Evolutionary conservation across 2,888 invertebrate genomes (phyloP).

Genomic region (Cryptus armator): DNA sequence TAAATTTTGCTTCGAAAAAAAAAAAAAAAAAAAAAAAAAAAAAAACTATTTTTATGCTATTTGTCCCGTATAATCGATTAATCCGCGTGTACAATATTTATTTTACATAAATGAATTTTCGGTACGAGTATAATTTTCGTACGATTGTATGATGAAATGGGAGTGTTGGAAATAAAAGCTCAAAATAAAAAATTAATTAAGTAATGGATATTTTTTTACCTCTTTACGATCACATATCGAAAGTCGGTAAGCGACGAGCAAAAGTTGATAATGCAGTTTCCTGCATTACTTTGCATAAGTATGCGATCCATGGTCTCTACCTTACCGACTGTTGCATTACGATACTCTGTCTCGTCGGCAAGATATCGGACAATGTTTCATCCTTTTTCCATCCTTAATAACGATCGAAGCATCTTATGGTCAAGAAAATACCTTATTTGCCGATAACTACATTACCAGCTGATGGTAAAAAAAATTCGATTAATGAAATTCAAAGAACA

Average conservation of each 20-base stretch:
- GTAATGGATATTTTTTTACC: neutral
- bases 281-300: neutral
- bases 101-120: slow-evolving; percentile 5
- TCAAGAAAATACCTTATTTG: neutral
- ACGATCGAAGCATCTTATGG: neutral
- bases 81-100: neutral
- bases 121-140: slow-evolving; percentile 8
- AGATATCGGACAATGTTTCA: neutral
- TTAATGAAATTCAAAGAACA: too few relatives aligned
- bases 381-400: neutral
- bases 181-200: neutral
- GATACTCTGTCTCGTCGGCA: neutral
- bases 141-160: slow-evolving; percentile 8
- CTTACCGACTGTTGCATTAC: neutral
- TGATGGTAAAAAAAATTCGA: neutral
- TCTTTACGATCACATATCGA: neutral
- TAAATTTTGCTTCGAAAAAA: slow-evolving; percentile 1
- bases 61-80: neutral
- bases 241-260: neutral
- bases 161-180: slow-evolving; percentile 31
- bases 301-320: neutral
- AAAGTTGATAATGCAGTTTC: neutral
- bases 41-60: slow-evolving; percentile 19
- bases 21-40: slow-evolving; percentile 16
- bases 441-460: neutral